phyloP scores from a whole-genome alignment of 2,797 vertebrate genomes.

The Oreochromis grahami region DNA sequence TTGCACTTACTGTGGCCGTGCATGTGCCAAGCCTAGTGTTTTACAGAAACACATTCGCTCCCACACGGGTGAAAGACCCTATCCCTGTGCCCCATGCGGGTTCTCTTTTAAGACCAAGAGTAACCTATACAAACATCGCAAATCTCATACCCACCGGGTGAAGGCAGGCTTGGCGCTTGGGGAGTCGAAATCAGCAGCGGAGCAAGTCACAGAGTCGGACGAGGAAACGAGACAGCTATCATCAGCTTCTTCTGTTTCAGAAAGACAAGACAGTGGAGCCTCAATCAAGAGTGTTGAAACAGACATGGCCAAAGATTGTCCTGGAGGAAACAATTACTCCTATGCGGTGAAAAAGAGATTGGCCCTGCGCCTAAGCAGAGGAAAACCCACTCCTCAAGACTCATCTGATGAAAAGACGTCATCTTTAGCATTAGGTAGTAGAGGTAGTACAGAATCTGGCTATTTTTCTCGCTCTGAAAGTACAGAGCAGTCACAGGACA shows the following conservation, averaged over 20 bases:
- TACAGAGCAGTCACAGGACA: constrained; percentile 87
- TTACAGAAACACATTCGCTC: constrained; percentile 97
- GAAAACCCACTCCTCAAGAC: constrained; percentile 78
- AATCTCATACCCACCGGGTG: constrained; percentile 94
- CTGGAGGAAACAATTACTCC: constrained; percentile 82
- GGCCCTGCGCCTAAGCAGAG: constrained; percentile 88
- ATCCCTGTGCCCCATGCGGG: constrained; percentile 92
- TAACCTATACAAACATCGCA: constrained; percentile 96
- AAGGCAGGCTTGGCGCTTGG: constrained; percentile 89
- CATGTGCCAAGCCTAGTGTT: constrained; percentile 96
- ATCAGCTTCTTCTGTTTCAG: constrained; percentile 53
- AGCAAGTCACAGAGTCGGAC: constrained; percentile 90
- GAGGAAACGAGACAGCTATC: constrained; percentile 83
- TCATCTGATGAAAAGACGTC: constrained; percentile 83
- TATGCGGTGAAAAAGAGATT: constrained; percentile 93
- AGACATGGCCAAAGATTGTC: constrained; percentile 50
- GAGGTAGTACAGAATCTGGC: constrained; percentile 94
- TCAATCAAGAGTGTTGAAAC: constrained; percentile 45
- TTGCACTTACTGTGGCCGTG: constrained; percentile 93
- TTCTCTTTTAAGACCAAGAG: constrained; percentile 99
- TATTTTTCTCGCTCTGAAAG: constrained; percentile 97
- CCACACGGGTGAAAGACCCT: constrained; percentile 94
- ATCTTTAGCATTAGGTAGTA: constrained; percentile 86
- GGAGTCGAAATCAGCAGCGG: constrained; percentile 78
- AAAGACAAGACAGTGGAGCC: constrained; percentile 48